Conservation (phyloP, 92 coral and sea anemone species). For the Parazoanthus swiftii region DNA sequence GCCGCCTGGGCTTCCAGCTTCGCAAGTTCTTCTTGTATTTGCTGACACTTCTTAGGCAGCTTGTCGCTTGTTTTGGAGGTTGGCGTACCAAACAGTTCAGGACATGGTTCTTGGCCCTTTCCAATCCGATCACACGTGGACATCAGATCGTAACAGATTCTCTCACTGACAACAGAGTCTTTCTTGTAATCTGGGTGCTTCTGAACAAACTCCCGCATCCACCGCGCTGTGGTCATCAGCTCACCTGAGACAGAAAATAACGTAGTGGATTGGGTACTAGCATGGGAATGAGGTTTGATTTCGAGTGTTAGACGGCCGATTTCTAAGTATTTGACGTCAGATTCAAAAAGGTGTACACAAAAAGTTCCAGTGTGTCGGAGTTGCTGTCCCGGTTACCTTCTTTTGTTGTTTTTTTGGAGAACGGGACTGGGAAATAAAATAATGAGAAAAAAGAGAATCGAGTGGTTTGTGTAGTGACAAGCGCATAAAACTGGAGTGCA, state of each 20-base stretch:
- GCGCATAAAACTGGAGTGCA: no score
- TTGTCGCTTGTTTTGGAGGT: slow-evolving; percentile 75
- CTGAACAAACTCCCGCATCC: slow-evolving; percentile 88
- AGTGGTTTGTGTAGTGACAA: no score
- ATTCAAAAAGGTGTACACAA: no score
- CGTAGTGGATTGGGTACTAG: background rate
- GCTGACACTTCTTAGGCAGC: slow-evolving; percentile 69
- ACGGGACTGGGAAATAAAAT: no score
- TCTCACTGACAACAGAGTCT: slow-evolving; percentile 87
- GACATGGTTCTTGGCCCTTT: slow-evolving; percentile 71
- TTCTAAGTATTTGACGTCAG: background rate
- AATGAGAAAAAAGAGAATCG: no score
- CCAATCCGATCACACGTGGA: slow-evolving; percentile 80
- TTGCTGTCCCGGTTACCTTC: no score
- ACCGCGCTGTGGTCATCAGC: slow-evolving; percentile 94
- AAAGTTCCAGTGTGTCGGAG: no score
- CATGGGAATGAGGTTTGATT: background rate
- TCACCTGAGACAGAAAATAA: slow-evolving; percentile 61
- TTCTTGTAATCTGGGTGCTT: slow-evolving; percentile 84
- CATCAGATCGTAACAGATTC: slow-evolving; percentile 85
- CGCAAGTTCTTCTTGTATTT: slow-evolving; percentile 68
- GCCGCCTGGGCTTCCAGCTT: slow-evolving; percentile 53
- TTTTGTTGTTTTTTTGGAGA: background rate
- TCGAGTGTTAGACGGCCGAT: no score
- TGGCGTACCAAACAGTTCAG: slow-evolving; percentile 82